Evolutionary conservation across 2,888 invertebrate species (phyloP), one percentile per base, ranked within the genome.

Genomic region (Bugulina stolonifera): DNA sequence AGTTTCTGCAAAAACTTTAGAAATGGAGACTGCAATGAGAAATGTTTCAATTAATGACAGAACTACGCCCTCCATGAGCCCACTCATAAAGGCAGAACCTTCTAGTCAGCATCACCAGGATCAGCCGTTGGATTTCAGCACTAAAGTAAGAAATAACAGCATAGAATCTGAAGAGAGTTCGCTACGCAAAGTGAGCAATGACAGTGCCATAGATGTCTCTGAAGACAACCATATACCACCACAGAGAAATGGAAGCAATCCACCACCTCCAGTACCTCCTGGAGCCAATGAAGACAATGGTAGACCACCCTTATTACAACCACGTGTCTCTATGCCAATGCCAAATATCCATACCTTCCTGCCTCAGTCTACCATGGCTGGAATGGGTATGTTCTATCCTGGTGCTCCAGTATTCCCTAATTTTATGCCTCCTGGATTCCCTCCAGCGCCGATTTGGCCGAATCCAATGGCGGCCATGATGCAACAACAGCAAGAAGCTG

Each of bases 131-230:
- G 70, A 70, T 29, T 70, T 70, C n/a, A 29, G 27, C 18, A 70
- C 70, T 52, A 70, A 70, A 54, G 52, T 43, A 2, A n/a, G 70
- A 70, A 29, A 27, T 27, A 5, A 10, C 10, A 18, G 69, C 23
- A 32, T 54, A n/a, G 69, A 70, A 43, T 35, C 58, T 22, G 34
- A 34, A 3, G 71, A 64, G 27, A 57, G 55, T 29, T 35, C 69
- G 2, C 27, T 70, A 69, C 64, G 64, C 55, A 71, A 70, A 34
- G 64, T 74, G 32, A 71, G 71, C 55, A 71, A 74, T 14, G 71
- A 73, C 64, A 73, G 73, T 64, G 57, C 71, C 74, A 25, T 75
- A 57, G 69, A 75, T 72, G 3, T 58, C 73, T 32, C 52, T 27
- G 34, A 64, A 25, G 64, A 64, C 34, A 43, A 18, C 43, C n/a